Evolutionary conservation across 2,113 vertebrate genomes (phyloP).

Genomic region (Lipotes vexillifer): DNA sequence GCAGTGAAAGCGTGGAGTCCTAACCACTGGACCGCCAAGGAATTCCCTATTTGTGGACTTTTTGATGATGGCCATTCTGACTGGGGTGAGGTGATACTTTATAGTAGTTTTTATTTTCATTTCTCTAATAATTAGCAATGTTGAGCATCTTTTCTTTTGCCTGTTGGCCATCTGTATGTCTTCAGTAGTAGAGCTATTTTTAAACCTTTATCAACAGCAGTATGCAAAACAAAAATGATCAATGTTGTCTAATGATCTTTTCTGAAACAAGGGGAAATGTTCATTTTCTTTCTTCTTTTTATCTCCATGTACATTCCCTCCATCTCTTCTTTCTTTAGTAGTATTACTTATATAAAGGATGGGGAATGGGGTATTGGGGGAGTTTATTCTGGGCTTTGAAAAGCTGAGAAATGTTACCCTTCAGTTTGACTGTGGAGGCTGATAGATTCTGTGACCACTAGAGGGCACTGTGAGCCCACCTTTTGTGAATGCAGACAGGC

Average conservation of each 20-base stretch:
- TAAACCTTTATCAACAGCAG: neutral
- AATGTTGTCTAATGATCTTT: neutral
- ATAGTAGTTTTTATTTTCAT: neutral
- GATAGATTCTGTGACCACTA: neutral
- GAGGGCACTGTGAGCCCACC: slow-evolving; percentile 14
- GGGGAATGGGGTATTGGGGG: neutral
- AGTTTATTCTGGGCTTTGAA: neutral
- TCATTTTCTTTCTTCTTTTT: neutral
- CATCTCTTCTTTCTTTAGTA: neutral
- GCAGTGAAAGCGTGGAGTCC: neutral
- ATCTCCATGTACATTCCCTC: neutral
- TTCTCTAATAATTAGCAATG: neutral
- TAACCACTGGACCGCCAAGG: neutral
- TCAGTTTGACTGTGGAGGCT: neutral
- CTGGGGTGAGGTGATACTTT: neutral
- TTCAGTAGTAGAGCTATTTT: neutral
- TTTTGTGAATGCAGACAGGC: neutral
- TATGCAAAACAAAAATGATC: neutral
- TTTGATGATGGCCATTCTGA: too few species aligned
- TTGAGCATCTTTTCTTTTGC: neutral
- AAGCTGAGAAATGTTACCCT: neutral
- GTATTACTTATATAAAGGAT: neutral
- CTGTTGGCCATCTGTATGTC: neutral
- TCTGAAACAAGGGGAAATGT: neutral
- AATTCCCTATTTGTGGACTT: neutral